phyloP scores from a whole-genome alignment of 2,797 vertebrate species.

The Enteromius afrohamiltoni region DNA sequence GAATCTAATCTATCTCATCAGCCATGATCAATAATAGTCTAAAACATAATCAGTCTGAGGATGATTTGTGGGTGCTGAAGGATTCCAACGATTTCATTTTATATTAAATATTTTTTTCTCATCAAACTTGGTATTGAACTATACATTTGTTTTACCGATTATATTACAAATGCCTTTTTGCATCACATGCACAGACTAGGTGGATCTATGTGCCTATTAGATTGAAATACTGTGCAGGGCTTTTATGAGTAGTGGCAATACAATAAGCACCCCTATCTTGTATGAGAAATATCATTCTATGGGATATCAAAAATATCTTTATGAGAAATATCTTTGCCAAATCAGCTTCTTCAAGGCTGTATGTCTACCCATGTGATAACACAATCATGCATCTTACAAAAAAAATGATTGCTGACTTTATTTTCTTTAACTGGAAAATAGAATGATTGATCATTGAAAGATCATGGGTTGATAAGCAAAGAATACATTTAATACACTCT shows the following conservation, averaged over 20 bases:
- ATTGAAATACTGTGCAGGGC: slow-evolving; percentile 24
- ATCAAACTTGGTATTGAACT: slow-evolving; percentile 41
- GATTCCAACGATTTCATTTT: slow-evolving; percentile 40
- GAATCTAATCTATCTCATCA: slow-evolving; percentile 39
- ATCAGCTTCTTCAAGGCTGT: neutral
- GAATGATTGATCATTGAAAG: neutral
- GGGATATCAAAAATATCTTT: neutral
- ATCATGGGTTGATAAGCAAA: slow-evolving; percentile 1
- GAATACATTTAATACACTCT: neutral
- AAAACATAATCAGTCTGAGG: slow-evolving; percentile 22
- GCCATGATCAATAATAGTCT: slow-evolving; percentile 41
- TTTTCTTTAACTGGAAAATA: neutral
- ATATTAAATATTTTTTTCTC: slow-evolving; percentile 40
- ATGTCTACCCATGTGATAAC: neutral
- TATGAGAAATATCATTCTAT: slow-evolving; percentile 12
- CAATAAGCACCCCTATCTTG: neutral
- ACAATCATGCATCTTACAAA: slow-evolving; percentile 10
- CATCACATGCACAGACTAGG: slow-evolving; percentile 12
- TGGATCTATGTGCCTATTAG: slow-evolving; percentile 11
- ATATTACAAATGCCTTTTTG: slow-evolving; percentile 9
- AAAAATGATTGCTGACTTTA: neutral
- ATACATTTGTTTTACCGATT: slow-evolving; percentile 35
- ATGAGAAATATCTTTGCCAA: slow-evolving; percentile 1
- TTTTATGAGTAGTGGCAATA: slow-evolving; percentile 30
- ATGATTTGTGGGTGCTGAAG: slow-evolving; percentile 8